Base-by-base conservation (phyloP, 2,888 invertebrate species). In the Protophormia terraenovae region DNA sequence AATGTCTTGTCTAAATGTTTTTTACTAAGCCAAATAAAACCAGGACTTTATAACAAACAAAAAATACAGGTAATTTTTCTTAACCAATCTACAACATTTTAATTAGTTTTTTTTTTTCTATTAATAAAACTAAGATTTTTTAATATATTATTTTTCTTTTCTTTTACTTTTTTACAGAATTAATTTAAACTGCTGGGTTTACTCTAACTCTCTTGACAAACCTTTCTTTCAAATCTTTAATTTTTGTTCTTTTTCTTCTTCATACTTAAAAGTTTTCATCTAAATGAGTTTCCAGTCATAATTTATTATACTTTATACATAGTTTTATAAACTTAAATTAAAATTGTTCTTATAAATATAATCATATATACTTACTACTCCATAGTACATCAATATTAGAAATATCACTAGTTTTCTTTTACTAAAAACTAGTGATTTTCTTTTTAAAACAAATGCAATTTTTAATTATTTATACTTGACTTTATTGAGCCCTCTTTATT, bases 151-250 rank as follows among this genome's bases (percentile, higher is more conserved):
- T n/a, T n/a, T n/a, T n/a, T n/a, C n/a, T n/a, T n/a, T n/a, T n/a
- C n/a, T n/a, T n/a, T n/a, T n/a, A n/a, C 10, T 66, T 41, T 55
- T 71, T 82, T 82, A 24, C 82, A 82, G 82, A 82, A 8, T 60
- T 81, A 8, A n/a, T 41, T 38, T 55, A 35, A 41, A 32, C 32
- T 32, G 3, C 32, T 38, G 16, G 45, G 12, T 10, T 1, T 12
- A 38, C 22, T 47, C 27, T 50, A 27, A 64, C 32, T 24, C 14
- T 41, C 19, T 24, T 41, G 6, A 45, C 41, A 22, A 32, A 5
- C 2, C 19, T 2, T 45, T 19, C 7, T 53, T 53, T 45, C 16
- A 50, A 24, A n/a, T n/a, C 38, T 53, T 60, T 12, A 38, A 62
- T 22, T n/a, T n/a, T 55, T 47, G 16, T 66, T 53, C n/a, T 45